phyloP scores from a whole-genome alignment of 2,797 vertebrate species.

The Acipenser oxyrinchus region DNA sequence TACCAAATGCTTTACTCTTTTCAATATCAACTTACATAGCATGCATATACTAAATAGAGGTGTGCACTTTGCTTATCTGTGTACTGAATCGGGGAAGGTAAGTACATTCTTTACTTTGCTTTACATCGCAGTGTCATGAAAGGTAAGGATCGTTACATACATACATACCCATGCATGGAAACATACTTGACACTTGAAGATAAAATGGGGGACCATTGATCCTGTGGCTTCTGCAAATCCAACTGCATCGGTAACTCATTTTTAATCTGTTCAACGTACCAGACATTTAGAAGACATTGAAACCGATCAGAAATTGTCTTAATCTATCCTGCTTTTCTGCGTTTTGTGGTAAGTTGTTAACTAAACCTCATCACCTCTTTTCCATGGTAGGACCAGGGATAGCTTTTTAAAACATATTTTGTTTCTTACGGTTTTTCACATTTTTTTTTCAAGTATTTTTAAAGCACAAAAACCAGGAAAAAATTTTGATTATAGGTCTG shows the following conservation, averaged over 20 bases:
- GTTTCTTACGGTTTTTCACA: no score
- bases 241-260: conserved; percentile 36
- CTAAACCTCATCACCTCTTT: conserved; percentile 56
- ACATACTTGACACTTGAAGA: conserved; percentile 32
- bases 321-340: background rate
- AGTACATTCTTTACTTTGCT: conserved; percentile 45
- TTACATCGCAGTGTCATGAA: conserved; percentile 24
- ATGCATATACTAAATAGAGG: conserved; percentile 29
- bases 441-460: no score
- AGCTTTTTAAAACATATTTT: no score
- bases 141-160: conserved; percentile 29
- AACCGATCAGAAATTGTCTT: conserved; percentile 2
- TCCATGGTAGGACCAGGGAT: conserved; percentile 38
- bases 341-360: conserved; percentile 61
- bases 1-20: conserved; percentile 67
- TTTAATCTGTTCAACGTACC: conserved; percentile 29
- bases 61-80: conserved; percentile 24
- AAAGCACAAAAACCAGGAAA: no score
- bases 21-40: conserved; percentile 35
- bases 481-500: no score
- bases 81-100: conserved; percentile 47
- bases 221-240: conserved; percentile 29
- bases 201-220: conserved; percentile 29
- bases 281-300: conserved; percentile 18
- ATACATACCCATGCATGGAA: conserved; percentile 45